Evolutionary conservation across 2,888 invertebrate species (phyloP).

Genomic region (Agrochola circellaris): DNA sequence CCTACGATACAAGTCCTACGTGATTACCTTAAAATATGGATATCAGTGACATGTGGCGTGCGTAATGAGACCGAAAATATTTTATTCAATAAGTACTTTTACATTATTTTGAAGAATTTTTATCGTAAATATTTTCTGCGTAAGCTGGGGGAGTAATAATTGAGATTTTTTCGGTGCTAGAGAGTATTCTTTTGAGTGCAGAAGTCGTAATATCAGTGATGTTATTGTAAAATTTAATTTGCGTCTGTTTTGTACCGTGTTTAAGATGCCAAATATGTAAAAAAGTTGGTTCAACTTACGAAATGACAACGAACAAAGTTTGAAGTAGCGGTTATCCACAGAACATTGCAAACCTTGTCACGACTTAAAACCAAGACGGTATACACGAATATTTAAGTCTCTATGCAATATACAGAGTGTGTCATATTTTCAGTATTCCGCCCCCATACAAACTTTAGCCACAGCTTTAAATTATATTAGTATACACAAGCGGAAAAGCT

Average conservation of each 20-base stretch:
- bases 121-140: neutral
- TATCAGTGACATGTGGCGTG: slow-evolving; percentile 40
- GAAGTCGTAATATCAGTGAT: neutral
- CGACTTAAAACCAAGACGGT: neutral
- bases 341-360: neutral
- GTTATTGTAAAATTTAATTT: neutral
- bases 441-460: slow-evolving; percentile 34
- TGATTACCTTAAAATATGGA: slow-evolving; percentile 53
- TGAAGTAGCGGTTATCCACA: neutral
- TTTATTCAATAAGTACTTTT: slow-evolving; percentile 36
- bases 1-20: slow-evolving; percentile 6
- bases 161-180: neutral
- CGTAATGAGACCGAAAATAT: slow-evolving; percentile 44
- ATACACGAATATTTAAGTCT: neutral
- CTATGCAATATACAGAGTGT: slow-evolving; percentile 1
- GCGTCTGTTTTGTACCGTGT: neutral
- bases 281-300: neutral
- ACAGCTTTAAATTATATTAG: slow-evolving; percentile 53
- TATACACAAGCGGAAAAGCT: slow-evolving; percentile 52
- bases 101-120: slow-evolving; percentile 12
- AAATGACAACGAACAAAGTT: neutral
- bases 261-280: neutral
- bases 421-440: slow-evolving; percentile 47
- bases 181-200: neutral
- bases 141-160: neutral